These are phyloP conservation scores for Glossophaga mutica DNA, from an alignment of 2,797 vertebrate species.

Conservation along the genomic window DNA sequence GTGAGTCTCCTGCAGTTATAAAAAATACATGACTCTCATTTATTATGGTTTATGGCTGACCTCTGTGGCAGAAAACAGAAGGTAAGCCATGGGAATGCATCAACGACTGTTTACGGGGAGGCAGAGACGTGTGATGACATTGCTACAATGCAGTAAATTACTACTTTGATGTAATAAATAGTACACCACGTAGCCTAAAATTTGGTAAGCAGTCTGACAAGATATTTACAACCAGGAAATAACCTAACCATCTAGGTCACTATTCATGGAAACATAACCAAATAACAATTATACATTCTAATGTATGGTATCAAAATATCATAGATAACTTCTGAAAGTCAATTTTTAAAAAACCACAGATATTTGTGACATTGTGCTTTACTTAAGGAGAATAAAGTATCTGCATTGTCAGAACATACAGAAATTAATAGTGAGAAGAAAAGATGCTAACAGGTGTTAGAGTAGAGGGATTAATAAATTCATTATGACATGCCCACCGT, in stretches of 20 bases:
- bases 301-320: background rate
- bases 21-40: conserved; percentile 17
- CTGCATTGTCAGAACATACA: background rate
- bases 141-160: conserved; percentile 15
- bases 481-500: background rate
- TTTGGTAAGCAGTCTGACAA: conserved; percentile 19
- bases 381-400: conserved; percentile 6
- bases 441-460: background rate
- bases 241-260: conserved; percentile 38
- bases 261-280: background rate
- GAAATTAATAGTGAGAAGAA: background rate
- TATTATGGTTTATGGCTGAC: background rate
- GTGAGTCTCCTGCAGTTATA: background rate
- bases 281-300: background rate
- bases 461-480: background rate
- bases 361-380: conserved; percentile 29
- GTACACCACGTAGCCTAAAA: background rate
- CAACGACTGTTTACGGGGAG: background rate
- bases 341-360: background rate
- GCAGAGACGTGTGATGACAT: background rate
- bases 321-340: conserved; percentile 17
- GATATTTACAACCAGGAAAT: conserved; percentile 19
- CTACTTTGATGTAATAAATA: conserved; percentile 14
- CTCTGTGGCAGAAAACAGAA: background rate
- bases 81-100: background rate